phyloP scores from a whole-genome alignment of 1,140 invertebrate species.

The Lepidurus apus region DNA sequence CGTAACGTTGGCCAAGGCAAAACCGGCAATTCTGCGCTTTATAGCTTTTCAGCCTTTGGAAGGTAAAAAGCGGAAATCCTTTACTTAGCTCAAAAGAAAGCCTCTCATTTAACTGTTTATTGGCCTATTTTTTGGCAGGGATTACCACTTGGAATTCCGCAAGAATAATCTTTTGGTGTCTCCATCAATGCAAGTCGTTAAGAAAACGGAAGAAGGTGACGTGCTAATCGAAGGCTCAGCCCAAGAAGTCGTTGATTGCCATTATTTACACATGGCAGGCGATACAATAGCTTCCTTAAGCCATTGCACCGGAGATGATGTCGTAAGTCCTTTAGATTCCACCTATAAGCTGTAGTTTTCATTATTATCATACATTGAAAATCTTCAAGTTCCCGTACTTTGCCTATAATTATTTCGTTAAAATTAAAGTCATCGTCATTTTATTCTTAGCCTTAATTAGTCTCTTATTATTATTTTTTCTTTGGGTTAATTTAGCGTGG shows the following conservation, averaged over 20 bases:
- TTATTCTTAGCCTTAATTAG: slow-evolving; percentile 22
- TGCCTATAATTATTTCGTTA: slow-evolving; percentile 9
- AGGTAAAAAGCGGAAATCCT: not conserved
- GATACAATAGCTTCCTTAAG: slow-evolving; percentile 50
- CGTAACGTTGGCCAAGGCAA: slow-evolving; percentile 6
- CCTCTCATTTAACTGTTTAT: not conserved
- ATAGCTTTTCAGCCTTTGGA: not conserved
- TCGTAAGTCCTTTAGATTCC: slow-evolving; percentile 45
- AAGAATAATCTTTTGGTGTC: slow-evolving; percentile 49
- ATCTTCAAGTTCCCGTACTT: no score
- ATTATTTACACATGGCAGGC: slow-evolving; percentile 50
- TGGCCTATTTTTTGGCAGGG: slow-evolving; percentile 22
- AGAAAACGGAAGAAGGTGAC: slow-evolving; percentile 39
- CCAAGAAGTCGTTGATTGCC: slow-evolving; percentile 44
- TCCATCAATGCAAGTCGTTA: slow-evolving; percentile 48
- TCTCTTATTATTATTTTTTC: slow-evolving; percentile 27
- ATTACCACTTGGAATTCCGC: slow-evolving; percentile 40
- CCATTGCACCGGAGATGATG: slow-evolving; percentile 46
- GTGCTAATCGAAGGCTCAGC: slow-evolving; percentile 38
- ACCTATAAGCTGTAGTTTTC: slow-evolving; percentile 27
- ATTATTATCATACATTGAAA: no score
- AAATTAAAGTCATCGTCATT: slow-evolving; percentile 30
- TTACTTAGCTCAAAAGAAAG: not conserved
- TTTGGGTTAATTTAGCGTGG: slow-evolving; percentile 49
- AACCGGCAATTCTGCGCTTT: not conserved